These are phyloP conservation scores for Leptinotarsa lineolata DNA, from an alignment of 1,140 invertebrate species.

Conservation along the genomic window DNA sequence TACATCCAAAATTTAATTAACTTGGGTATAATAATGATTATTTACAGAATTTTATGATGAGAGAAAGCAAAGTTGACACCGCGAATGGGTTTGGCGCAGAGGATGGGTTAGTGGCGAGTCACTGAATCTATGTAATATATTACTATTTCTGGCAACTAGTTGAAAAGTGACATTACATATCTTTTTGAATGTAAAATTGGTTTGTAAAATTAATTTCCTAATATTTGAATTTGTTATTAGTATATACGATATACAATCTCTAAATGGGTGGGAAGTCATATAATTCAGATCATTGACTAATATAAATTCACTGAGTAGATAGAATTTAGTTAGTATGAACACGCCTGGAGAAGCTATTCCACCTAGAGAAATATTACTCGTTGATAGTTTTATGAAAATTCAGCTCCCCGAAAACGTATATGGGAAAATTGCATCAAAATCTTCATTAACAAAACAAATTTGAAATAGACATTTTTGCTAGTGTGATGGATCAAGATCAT, in stretches of 20 bases:
- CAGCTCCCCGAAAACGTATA: neutral
- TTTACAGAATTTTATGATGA: neutral
- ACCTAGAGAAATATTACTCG: neutral
- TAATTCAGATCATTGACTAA: no score
- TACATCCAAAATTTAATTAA: neutral
- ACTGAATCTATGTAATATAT: no score
- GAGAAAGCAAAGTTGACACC: neutral
- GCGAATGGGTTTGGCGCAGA: neutral
- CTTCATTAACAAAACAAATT: neutral
- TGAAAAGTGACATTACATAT: no score
- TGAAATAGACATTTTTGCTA: neutral
- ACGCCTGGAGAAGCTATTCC: neutral
- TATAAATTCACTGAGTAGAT: no score
- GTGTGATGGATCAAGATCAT: conserved; percentile 3
- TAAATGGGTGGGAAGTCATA: no score
- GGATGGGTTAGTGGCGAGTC: neutral
- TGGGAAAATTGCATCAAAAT: neutral
- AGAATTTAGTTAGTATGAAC: no score
- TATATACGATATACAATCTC: no score
- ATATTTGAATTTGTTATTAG: no score
- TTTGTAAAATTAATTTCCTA: no score
- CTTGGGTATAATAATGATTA: neutral
- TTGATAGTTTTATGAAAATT: neutral
- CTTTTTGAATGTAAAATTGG: no score
- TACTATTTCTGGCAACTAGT: no score